Conservation (phyloP, 2,113 vertebrate species). For the Brachypteracias leptosomus region DNA sequence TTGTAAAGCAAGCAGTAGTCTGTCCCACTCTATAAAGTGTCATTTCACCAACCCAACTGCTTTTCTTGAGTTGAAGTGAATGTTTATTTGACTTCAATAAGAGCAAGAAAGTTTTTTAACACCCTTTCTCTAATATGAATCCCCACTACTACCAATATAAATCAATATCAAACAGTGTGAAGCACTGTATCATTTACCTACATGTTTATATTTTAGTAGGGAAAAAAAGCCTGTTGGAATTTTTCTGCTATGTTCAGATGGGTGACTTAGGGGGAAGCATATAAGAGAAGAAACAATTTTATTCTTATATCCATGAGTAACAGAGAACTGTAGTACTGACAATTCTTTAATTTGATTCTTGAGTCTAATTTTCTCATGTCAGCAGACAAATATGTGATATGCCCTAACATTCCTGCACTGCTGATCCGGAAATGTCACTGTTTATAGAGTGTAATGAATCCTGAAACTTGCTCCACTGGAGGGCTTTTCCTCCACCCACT, state of each 20-base stretch:
- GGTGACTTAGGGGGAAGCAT: not conserved
- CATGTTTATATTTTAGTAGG: not conserved
- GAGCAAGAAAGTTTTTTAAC: not conserved
- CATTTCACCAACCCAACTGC: not conserved
- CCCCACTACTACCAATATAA: not conserved
- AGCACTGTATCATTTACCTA: not conserved
- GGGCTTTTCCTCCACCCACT: not conserved
- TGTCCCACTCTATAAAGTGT: not conserved
- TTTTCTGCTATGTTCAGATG: not conserved
- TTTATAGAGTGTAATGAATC: constrained; percentile 29
- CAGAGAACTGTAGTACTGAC: not conserved
- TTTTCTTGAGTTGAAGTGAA: not conserved
- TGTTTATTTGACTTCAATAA: not conserved
- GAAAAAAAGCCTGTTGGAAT: not conserved
- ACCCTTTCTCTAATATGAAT: not conserved
- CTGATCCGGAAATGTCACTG: constrained; percentile 5
- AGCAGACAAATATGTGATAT: not conserved
- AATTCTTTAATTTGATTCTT: constrained; percentile 21
- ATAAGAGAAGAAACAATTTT: not conserved
- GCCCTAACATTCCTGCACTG: not conserved
- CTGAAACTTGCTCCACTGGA: constrained; percentile 23
- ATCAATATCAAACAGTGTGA: not conserved
- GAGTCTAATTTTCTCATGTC: not conserved
- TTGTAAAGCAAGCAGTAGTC: not conserved
- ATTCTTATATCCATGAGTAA: not conserved